Evolutionary conservation across 1,140 invertebrate species (phyloP).

Genomic region (Heliconius nattereri): DNA sequence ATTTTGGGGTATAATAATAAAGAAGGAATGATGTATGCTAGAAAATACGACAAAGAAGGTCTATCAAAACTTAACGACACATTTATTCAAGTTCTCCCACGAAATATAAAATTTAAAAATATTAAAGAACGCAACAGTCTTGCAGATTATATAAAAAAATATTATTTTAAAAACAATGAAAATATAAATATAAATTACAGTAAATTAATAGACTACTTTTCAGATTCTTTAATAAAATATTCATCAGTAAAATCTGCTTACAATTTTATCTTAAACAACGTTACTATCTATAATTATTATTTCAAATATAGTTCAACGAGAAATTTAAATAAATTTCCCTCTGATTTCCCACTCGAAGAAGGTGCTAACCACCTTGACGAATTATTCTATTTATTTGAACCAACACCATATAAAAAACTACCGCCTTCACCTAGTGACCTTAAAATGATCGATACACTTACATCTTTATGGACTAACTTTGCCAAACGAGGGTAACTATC

Average conservation of each 20-base stretch:
- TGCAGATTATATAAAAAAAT: conserved; percentile 35
- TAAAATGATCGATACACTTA: conserved; percentile 43
- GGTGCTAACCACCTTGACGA: conserved; percentile 51
- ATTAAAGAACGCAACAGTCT: conserved; percentile 15
- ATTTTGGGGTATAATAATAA: conserved; percentile 50
- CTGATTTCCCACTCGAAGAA: conserved; percentile 25
- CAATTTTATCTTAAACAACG: conserved; percentile 31
- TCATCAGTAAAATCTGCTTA: conserved; percentile 27
- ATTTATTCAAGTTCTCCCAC: conserved; percentile 30
- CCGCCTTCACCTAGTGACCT: not conserved
- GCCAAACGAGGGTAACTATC: conserved; percentile 31
- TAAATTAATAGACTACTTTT: conserved; percentile 43
- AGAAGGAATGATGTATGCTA: conserved; percentile 50
- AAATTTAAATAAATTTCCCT: conserved; percentile 47
- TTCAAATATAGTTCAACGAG: conserved; percentile 52
- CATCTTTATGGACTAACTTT: conserved; percentile 50
- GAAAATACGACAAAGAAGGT: conserved; percentile 33
- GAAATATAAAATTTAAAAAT: conserved; percentile 1
- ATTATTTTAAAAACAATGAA: conserved; percentile 39
- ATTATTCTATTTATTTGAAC: conserved; percentile 7
- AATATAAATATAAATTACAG: conserved; percentile 27
- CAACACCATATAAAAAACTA: not conserved
- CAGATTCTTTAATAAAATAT: conserved; percentile 40
- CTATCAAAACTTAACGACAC: conserved; percentile 35
- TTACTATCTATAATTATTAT: conserved; percentile 51